Conservation (phyloP, 2,797 vertebrate genomes). For the Xiphorhynchus erythropygius region DNA sequence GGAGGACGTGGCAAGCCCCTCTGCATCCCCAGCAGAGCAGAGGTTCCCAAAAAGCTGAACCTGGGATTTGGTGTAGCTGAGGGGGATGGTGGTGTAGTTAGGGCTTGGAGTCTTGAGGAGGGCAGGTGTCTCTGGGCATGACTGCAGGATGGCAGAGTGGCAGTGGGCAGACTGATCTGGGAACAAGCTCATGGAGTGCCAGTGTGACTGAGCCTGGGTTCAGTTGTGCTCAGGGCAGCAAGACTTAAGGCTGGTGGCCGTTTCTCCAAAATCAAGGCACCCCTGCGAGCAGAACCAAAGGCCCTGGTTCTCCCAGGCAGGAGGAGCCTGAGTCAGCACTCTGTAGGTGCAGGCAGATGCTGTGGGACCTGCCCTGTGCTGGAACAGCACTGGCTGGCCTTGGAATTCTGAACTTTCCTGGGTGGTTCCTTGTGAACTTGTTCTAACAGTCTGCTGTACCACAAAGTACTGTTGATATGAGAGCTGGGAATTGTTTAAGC, state of each 20-base stretch:
- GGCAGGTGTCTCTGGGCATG: background rate
- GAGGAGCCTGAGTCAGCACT: background rate
- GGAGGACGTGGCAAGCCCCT: background rate
- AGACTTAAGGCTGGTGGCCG: background rate
- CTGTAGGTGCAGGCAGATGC: background rate
- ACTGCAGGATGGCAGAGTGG: background rate
- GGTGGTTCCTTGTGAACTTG: background rate
- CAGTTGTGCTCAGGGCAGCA: fast-evolving
- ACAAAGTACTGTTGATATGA: background rate
- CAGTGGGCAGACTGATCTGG: background rate
- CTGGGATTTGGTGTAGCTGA: background rate
- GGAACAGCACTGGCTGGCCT: background rate
- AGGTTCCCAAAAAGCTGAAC: background rate
- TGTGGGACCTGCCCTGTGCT: background rate
- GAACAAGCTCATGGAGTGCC: background rate
- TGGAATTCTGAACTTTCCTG: background rate
- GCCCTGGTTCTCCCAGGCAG: background rate
- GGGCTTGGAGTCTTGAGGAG: background rate
- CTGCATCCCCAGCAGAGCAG: fast-evolving
- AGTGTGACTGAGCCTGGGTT: background rate
- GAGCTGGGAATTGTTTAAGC: background rate
- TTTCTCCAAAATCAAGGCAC: background rate
- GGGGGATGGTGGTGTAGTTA: background rate
- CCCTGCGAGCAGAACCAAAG: background rate
- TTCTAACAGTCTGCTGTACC: background rate